Conservation (phyloP, 2,888 invertebrate genomes). For the Caradrina clavipalpis region DNA sequence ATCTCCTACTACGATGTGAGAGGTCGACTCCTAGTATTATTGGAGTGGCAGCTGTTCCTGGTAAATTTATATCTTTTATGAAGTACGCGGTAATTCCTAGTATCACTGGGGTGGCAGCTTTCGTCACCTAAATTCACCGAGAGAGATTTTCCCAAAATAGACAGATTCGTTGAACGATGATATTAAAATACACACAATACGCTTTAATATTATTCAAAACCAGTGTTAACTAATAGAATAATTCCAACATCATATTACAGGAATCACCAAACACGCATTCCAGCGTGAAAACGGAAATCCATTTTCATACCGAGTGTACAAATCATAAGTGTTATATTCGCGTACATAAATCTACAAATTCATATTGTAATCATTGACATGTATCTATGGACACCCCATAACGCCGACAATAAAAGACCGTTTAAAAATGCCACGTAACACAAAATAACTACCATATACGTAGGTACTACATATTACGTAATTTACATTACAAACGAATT, state of each 20-base stretch:
- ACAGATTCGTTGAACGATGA: too few species aligned
- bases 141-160: too few species aligned
- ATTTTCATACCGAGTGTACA: conserved; percentile 43
- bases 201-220: background rate
- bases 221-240: conserved; percentile 16
- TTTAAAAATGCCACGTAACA: background rate
- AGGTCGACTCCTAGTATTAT: too few species aligned
- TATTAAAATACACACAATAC: background rate
- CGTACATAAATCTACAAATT: conserved; percentile 62
- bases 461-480: too few species aligned
- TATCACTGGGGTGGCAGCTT: too few species aligned
- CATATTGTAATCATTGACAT: conserved; percentile 47
- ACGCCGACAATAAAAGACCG: background rate
- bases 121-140: too few species aligned
- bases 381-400: background rate
- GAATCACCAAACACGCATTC: conserved; percentile 27
- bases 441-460: background rate
- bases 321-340: conserved; percentile 42
- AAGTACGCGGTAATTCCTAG: too few species aligned
- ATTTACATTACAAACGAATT: too few species aligned
- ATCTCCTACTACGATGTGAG: too few species aligned
- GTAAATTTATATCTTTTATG: too few species aligned
- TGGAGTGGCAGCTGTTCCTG: too few species aligned
- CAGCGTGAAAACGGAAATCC: conserved; percentile 45
- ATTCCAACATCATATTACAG: conserved; percentile 16